Conservation (phyloP, 1,140 invertebrate genomes). For the Gryllus bimaculatus region DNA sequence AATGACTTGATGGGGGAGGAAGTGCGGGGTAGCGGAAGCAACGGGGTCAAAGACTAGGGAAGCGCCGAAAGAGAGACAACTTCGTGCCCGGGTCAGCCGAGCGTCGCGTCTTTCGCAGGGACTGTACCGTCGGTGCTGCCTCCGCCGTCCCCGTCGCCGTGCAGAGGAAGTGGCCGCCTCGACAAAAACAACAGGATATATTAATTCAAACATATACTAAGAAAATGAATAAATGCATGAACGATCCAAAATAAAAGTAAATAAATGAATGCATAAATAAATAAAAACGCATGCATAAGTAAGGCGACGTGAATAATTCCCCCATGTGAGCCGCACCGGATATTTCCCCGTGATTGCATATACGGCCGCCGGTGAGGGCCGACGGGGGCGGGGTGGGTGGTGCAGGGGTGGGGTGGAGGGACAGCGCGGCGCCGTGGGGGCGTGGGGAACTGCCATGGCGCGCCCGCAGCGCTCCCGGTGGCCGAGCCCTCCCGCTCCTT, state of each 20-base stretch:
- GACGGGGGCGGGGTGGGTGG: no score
- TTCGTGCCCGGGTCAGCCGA: not conserved
- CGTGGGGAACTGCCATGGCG: not conserved
- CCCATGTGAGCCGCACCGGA: conserved; percentile 29
- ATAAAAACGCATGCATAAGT: conserved; percentile 5
- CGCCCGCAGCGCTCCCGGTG: not conserved
- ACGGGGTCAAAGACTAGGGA: not conserved
- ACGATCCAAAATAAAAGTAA: conserved; percentile 5
- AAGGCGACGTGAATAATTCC: conserved; percentile 3
- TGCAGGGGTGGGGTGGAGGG: not conserved
- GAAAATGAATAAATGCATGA: conserved; percentile 5
- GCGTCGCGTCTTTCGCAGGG: no score
- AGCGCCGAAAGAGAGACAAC: not conserved
- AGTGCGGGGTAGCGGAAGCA: not conserved
- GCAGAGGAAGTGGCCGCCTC: not conserved
- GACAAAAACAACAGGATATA: conserved; percentile 1
- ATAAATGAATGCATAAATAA: conserved; percentile 1
- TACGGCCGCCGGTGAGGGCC: conserved; percentile 10
- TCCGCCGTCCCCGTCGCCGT: no score
- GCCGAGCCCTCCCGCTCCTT: not conserved
- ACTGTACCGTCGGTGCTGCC: not conserved
- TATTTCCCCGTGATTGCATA: conserved; percentile 41
- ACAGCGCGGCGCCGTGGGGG: not conserved
- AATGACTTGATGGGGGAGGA: not conserved
- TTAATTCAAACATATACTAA: conserved; percentile 6